phyloP scores from a whole-genome alignment of 2,888 invertebrate species.

The Biston stratarius region DNA sequence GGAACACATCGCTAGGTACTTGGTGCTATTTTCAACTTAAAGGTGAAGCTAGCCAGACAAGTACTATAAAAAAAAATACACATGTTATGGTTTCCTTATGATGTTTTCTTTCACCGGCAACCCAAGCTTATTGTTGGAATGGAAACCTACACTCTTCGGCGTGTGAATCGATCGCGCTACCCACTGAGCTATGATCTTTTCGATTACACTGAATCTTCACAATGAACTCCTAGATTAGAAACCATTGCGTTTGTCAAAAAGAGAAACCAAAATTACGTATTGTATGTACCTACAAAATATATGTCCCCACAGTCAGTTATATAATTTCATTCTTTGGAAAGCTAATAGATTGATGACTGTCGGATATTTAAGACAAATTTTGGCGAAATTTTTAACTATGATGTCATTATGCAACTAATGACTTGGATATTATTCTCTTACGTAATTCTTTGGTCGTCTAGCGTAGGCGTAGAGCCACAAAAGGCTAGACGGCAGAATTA shows the following conservation, averaged over 20 bases:
- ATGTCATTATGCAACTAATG: conserved; percentile 49
- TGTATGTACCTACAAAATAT: no score
- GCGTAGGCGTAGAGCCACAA: background rate
- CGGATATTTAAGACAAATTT: conserved; percentile 55
- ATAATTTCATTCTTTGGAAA: conserved; percentile 57
- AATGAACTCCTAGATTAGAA: conserved; percentile 39
- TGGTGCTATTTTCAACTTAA: no score
- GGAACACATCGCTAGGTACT: no score
- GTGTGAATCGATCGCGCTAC: no score
- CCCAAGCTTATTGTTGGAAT: no score
- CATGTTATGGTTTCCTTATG: no score
- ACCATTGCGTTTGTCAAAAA: conserved; percentile 47
- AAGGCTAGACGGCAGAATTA: background rate
- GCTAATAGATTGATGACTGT: conserved; percentile 60
- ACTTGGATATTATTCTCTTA: conserved; percentile 28
- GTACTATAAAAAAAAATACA: no score
- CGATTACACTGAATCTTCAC: conserved; percentile 28
- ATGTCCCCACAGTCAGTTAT: conserved; percentile 52
- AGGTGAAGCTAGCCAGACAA: no score
- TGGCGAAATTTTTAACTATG: conserved; percentile 52
- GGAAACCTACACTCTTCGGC: no score
- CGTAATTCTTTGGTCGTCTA: conserved; percentile 13
- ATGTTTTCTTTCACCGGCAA: no score
- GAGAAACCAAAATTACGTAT: conserved; percentile 59
- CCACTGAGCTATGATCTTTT: no score